Base-by-base conservation (phyloP, 37 sponge, comb jelly and placozoan species). In the Halichondria panicea region DNA sequence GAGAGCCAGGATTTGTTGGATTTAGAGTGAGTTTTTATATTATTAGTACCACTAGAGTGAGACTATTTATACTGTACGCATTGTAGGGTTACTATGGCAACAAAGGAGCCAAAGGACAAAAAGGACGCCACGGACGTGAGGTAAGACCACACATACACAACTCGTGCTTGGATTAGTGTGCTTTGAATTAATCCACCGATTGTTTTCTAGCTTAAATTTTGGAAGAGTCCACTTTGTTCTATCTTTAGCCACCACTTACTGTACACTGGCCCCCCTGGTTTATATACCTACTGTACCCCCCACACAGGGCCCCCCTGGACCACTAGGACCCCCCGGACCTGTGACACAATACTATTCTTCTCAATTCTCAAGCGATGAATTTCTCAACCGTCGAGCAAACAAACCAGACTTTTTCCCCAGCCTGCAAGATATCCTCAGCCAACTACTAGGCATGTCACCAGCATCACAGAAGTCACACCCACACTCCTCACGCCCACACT, bases 311-410 rank as follows among this genome's bases (percentile, higher is more conserved):
- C 41, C 30, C 13, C 63, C 40, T 40, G 82, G 82, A 33, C 74
- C 71, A 32, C 59, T 34, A 31, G 85, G 80, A n/a, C 69, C 80
- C 11, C 80, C 70, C 25, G 64, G 68, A 59, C 59, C 68, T 46
- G 76, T 57, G 40, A 32, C 22, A 59, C 68, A 63, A 37, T n/a
- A 31, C 0, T 75, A 2, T 0, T 44, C n/a, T 30, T 27, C 12
- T 27, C 40, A 33, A 6, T 39, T 19, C 56, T 56, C 2, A 30
- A 22, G 19, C 59, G 35, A 21, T 54, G 53, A 36, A 22, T 27
- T 36, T 25, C 13, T 31, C 24, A 22, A 9, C 18, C 34, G 36
- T 30, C 31, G 19, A 63, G 15, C 28, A 42, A 11, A 3, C 19
- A 40, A 15, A 36, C 39, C 22, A 67, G 52, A 18, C 15, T 48